These are phyloP conservation scores for Ommatoiulus sabulosus DNA, from an alignment of 2,888 invertebrate genomes.

Conservation along the genomic window DNA sequence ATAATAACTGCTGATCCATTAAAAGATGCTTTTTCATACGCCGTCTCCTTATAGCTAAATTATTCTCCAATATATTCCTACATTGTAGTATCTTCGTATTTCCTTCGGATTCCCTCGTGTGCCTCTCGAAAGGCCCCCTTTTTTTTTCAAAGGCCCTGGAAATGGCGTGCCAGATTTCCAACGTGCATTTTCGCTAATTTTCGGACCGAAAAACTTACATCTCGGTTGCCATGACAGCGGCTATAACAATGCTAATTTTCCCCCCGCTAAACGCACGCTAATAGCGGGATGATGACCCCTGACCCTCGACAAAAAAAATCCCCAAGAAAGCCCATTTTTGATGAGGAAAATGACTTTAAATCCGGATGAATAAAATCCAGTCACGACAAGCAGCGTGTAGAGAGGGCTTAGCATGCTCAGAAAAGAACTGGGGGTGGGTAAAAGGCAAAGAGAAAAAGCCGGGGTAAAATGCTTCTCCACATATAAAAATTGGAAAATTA, in stretches of 20 bases:
- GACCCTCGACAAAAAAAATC: not conserved
- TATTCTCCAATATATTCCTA: slow-evolving; percentile 30
- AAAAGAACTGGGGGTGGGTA: not conserved
- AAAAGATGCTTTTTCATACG: slow-evolving; percentile 18
- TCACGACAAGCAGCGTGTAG: not conserved
- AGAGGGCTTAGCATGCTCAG: not conserved
- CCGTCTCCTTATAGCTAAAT: not conserved
- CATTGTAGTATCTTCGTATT: not conserved
- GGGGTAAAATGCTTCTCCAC: not conserved
- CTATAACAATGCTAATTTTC: not conserved
- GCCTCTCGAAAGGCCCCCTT: not conserved
- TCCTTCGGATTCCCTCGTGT: not conserved
- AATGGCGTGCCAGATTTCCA: slow-evolving; percentile 45
- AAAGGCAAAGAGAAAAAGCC: not conserved
- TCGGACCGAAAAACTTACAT: not conserved
- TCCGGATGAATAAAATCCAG: slow-evolving; percentile 36
- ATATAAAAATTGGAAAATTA: not conserved
- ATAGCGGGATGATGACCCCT: not conserved
- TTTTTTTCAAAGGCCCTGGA: slow-evolving; percentile 24
- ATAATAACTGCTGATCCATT: slow-evolving; percentile 39
- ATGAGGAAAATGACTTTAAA: slow-evolving; percentile 32
- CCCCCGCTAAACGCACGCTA: not conserved
- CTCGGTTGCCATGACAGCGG: not conserved
- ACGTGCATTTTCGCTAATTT: slow-evolving; percentile 2
- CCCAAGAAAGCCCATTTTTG: slow-evolving; percentile 7